Evolutionary conservation across 2,797 vertebrate genomes (phyloP).

Genomic region (Pantherophis vulpinus): DNA sequence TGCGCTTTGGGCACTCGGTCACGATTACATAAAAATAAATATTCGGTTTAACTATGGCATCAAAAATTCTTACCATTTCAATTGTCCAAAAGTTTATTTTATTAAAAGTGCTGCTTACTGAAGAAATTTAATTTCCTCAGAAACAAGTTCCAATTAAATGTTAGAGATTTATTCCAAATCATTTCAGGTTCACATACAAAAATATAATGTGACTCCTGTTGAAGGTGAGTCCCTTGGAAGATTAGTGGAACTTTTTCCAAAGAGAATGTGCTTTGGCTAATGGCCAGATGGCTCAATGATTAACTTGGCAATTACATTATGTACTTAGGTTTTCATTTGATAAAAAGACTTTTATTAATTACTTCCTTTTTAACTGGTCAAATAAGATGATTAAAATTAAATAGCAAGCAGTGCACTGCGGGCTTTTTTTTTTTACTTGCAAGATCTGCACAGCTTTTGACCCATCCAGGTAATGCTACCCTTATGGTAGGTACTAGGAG

Average conservation of each 20-base stretch:
- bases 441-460: not conserved
- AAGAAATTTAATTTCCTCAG: not conserved
- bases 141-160: not conserved
- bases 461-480: not conserved
- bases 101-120: not conserved
- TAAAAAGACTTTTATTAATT: not conserved
- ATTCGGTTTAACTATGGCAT: not conserved
- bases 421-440: not conserved
- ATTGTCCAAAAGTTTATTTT: not conserved
- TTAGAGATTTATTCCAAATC: not conserved
- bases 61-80: not conserved
- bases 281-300: not conserved
- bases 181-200: not conserved
- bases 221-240: not conserved
- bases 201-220: not conserved
- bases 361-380: not conserved
- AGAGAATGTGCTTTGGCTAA: not conserved
- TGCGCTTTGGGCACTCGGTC: no score
- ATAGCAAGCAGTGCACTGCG: not conserved
- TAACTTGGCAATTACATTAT: not conserved
- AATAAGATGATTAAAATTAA: not conserved
- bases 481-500: not conserved
- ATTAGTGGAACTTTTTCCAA: not conserved
- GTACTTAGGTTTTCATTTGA: not conserved
- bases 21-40: not conserved